Base-by-base conservation (phyloP, 2,113 vertebrate species). In the Ptychochromis oligacanthus region DNA sequence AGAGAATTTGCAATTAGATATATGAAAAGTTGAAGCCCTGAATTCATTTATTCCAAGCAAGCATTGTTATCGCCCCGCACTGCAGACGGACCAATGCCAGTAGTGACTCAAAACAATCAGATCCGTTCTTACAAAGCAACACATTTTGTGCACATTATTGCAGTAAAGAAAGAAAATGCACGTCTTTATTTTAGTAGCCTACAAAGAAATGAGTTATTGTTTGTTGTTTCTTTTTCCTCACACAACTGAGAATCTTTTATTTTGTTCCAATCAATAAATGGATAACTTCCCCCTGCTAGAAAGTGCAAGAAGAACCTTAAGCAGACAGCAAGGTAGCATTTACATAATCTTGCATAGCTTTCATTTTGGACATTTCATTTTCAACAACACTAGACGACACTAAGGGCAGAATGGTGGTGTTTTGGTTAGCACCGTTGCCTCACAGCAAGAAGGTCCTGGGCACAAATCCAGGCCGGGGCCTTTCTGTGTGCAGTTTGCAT, bases 401-500 rank as follows among this genome's bases (percentile, higher is more conserved):
- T 62, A 62, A 62, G 60, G 1, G 18, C n/a, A 2, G 34, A 11
- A 18, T 1, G 34, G 31, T 1, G 59, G 60, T 0, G 20, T 38
- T 5, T 18, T 62, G 11, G 18, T 38, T 62, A 1, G 18, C 36
- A 0, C 1, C n/a, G 17, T 22, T 31, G 28, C 28, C 36, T 38
- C 4, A 14, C 13, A 62, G 0, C 11, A 38, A 62, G 34, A n/a
- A 38, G 60, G 34, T 38, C 34, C 60, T 62, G 34, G 34, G 11
- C 20, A n/a, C 60, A 62, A 62, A 62, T 38, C 18, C 31, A 61
- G 59, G 31, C 20, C 1, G 34, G 31, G 3, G 10, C 36, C 11
- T 62, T 62, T 38, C 60, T 62, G 60, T 62, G 60, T 38, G 18
- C 18, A 38, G 60, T 38, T n/a, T 62, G 60, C 60, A 62, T 62